Evolutionary conservation across 2,888 invertebrate genomes (phyloP).

Genomic region (Elegia similella): DNA sequence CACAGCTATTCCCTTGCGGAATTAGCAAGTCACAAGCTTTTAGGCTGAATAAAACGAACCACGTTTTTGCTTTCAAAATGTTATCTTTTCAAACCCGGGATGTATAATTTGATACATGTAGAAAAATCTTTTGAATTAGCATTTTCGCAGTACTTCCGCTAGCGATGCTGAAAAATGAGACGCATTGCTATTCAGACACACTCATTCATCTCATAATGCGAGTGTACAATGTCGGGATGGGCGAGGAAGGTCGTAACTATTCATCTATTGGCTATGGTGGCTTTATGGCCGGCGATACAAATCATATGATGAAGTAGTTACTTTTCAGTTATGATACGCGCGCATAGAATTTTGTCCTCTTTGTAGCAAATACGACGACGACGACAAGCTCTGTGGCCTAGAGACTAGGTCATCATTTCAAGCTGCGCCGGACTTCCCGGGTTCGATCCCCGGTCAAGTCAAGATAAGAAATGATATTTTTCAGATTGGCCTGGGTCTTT

Average conservation of each 20-base stretch:
- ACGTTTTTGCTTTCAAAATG: slow-evolving; percentile 20
- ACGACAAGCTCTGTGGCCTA: no score
- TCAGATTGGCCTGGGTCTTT: no score
- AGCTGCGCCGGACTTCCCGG: no score
- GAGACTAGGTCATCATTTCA: no score
- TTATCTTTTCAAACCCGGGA: slow-evolving; percentile 25
- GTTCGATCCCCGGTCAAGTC: no score
- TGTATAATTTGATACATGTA: slow-evolving; percentile 32
- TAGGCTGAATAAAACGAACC: slow-evolving; percentile 17
- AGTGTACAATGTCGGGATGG: slow-evolving; percentile 65
- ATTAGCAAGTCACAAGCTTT: slow-evolving; percentile 25
- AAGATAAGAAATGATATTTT: no score
- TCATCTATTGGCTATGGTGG: slow-evolving; percentile 54
- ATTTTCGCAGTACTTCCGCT: slow-evolving; percentile 36
- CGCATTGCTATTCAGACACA: slow-evolving; percentile 53
- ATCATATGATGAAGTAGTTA: slow-evolving; percentile 32
- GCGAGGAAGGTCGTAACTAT: slow-evolving; percentile 70
- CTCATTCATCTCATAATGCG: slow-evolving; percentile 59
- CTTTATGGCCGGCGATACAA: slow-evolving; percentile 46
- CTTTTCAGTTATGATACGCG: not conserved
- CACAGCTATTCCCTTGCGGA: slow-evolving; percentile 13
- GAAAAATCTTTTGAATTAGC: slow-evolving; percentile 37
- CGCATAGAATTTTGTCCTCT: no score
- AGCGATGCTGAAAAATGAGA: slow-evolving; percentile 57
- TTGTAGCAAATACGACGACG: no score